A percentile compares a stretch with the other conserved stretches of the same genome.
Evolutionary conservation across 2,888 invertebrate genomes (phyloP).

Genomic region (Kuschelorhynchus macadamiae): DNA sequence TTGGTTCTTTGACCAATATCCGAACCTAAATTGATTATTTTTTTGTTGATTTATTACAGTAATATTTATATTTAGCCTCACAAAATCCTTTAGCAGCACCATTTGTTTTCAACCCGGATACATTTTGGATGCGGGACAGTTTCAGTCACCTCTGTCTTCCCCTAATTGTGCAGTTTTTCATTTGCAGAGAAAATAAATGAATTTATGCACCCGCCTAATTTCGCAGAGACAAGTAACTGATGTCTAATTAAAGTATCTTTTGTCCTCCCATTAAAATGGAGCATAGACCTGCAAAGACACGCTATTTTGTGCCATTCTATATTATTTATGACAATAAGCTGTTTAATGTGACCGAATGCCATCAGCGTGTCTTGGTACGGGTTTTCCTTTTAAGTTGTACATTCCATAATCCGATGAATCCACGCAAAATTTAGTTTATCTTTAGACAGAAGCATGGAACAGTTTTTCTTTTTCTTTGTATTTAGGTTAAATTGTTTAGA

Average conservation of each 20-base stretch:
- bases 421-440: constrained; percentile 46
- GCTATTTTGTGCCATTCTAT: constrained; percentile 32
- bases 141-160: constrained; percentile 5
- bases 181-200: constrained; percentile 17
- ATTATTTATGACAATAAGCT: constrained; percentile 45
- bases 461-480: constrained; percentile 8
- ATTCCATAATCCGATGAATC: constrained; percentile 37
- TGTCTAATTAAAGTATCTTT: constrained; percentile 35
- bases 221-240: constrained; percentile 26
- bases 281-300: constrained; percentile 24
- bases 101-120: too few relatives aligned
- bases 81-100: too few relatives aligned
- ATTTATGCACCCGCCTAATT: constrained; percentile 2
- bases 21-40: too few relatives aligned
- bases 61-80: too few relatives aligned
- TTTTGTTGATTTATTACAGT: too few relatives aligned
- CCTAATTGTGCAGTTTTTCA: not conserved
- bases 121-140: too few relatives aligned
- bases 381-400: constrained; percentile 36
- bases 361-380: constrained; percentile 52
- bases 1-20: too few relatives aligned
- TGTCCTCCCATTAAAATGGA: constrained; percentile 34
- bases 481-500: constrained; percentile 12
- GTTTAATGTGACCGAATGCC: constrained; percentile 42
- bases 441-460: constrained; percentile 39